phyloP scores from a whole-genome alignment of 1,140 invertebrate genomes.

The Scaptodrosophila lebanonensis region DNA sequence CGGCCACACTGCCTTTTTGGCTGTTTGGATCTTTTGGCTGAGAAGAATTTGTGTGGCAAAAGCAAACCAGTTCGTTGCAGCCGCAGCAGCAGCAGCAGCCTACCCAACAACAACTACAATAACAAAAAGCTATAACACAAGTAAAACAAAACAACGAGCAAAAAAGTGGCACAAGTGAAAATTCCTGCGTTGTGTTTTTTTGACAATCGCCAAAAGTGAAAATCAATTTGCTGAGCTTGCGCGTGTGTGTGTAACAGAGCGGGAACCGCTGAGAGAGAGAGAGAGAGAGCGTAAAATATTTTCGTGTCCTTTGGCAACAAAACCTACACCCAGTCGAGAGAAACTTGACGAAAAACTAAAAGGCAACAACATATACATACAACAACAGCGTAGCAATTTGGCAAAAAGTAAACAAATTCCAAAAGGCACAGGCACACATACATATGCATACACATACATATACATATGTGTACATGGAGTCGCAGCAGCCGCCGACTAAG shows the following conservation, averaged over 20 bases:
- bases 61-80: constrained; percentile 48
- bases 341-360: constrained; percentile 58
- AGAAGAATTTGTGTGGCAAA: constrained; percentile 39
- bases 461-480: too few species aligned
- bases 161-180: constrained; percentile 72
- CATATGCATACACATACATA: too few species aligned
- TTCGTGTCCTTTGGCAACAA: constrained; percentile 23
- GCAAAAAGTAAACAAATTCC: constrained; percentile 65
- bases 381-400: constrained; percentile 10
- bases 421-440: constrained; percentile 27
- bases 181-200: constrained; percentile 61
- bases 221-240: constrained; percentile 65
- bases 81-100: constrained; percentile 1
- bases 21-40: constrained; percentile 22
- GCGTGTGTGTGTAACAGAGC: constrained; percentile 25
- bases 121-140: constrained; percentile 44
- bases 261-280: constrained; percentile 16
- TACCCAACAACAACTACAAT: constrained; percentile 23
- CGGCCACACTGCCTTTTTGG: constrained; percentile 20
- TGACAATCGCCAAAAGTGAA: constrained; percentile 63
- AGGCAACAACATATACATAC: constrained; percentile 25
- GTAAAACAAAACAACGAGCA: constrained; percentile 24
- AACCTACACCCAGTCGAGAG: constrained; percentile 25
- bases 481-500: constrained; percentile 9
- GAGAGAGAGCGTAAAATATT: constrained; percentile 1